These are phyloP conservation scores for Nomada goodeniana DNA, from an alignment of 2,888 invertebrate species.

Conservation along the genomic window DNA sequence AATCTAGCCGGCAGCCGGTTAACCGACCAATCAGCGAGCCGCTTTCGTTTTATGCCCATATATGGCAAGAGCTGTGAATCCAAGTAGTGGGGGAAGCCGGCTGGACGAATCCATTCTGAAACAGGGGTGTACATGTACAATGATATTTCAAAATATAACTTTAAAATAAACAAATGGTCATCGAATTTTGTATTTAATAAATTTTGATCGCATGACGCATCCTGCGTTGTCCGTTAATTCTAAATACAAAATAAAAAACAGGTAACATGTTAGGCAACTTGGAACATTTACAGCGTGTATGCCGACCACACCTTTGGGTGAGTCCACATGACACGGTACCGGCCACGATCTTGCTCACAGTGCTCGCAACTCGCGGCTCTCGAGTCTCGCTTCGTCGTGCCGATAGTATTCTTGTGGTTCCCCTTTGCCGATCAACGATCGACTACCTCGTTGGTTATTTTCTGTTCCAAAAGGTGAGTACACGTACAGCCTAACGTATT, in stretches of 20 bases:
- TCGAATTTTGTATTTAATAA: not conserved
- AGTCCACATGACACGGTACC: constrained; percentile 77
- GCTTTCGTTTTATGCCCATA: constrained; percentile 92
- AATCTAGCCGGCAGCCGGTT: constrained; percentile 86
- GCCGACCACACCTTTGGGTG: constrained; percentile 72
- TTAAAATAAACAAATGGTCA: constrained; percentile 44
- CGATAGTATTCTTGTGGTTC: constrained; percentile 72
- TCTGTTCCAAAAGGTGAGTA: constrained; percentile 68
- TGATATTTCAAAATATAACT: constrained; percentile 31
- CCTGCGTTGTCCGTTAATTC: not conserved
- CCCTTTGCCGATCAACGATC: constrained; percentile 65
- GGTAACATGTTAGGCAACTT: constrained; percentile 15
- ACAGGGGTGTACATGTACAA: constrained; percentile 64
- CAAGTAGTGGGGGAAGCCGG: constrained; percentile 85
- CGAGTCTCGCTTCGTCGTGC: constrained; percentile 73
- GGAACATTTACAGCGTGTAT: constrained; percentile 32
- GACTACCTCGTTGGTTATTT: constrained; percentile 56
- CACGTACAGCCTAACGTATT: constrained; percentile 9
- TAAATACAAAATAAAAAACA: constrained; percentile 21
- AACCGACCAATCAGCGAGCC: constrained; percentile 88
- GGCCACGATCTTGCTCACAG: constrained; percentile 80
- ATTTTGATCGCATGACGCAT: not conserved
- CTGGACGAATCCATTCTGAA: constrained; percentile 80
- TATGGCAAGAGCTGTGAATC: constrained; percentile 90
- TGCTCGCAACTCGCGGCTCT: constrained; percentile 79